These are phyloP conservation scores for Andrena camellia DNA, from an alignment of 2,888 invertebrate species.

Conservation along the genomic window DNA sequence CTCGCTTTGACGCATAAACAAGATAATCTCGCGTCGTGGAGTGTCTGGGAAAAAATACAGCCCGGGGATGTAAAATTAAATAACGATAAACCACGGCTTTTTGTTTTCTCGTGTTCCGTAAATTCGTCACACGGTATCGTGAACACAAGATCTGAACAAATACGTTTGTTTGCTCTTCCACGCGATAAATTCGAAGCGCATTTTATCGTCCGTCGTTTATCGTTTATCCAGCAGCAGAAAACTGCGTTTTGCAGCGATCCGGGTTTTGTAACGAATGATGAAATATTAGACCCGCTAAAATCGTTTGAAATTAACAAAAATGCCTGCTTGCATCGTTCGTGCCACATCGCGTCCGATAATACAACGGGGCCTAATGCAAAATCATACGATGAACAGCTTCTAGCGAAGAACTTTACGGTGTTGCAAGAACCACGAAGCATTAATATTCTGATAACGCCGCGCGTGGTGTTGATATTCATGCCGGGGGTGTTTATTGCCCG, in stretches of 20 bases:
- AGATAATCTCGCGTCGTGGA: neutral
- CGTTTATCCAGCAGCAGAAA: slow-evolving; percentile 28
- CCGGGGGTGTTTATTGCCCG: slow-evolving; percentile 11
- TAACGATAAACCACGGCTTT: slow-evolving; percentile 23
- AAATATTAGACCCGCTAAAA: slow-evolving; percentile 27
- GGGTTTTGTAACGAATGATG: slow-evolving; percentile 15
- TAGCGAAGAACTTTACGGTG: slow-evolving; percentile 17
- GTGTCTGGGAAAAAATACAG: neutral
- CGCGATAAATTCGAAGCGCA: slow-evolving; percentile 34
- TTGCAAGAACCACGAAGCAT: neutral
- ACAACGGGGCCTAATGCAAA: slow-evolving; percentile 13
- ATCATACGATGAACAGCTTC: neutral
- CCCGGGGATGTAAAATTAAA: slow-evolving; percentile 41
- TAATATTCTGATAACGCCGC: neutral
- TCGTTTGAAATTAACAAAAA: slow-evolving; percentile 17
- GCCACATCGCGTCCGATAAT: neutral
- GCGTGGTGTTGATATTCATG: neutral
- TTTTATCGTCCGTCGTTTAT: slow-evolving; percentile 50
- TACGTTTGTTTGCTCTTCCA: slow-evolving; percentile 31
- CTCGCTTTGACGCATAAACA: neutral
- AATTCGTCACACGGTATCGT: slow-evolving; percentile 40
- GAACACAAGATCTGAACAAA: slow-evolving; percentile 33
- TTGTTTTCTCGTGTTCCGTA: slow-evolving; percentile 6
- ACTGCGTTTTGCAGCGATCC: slow-evolving; percentile 6
- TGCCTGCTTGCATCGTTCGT: neutral